Evolutionary conservation across 2,797 vertebrate species (phyloP), one percentile per base, ranked within the genome.

Genomic region (Ctenopoma kingsleyae): DNA sequence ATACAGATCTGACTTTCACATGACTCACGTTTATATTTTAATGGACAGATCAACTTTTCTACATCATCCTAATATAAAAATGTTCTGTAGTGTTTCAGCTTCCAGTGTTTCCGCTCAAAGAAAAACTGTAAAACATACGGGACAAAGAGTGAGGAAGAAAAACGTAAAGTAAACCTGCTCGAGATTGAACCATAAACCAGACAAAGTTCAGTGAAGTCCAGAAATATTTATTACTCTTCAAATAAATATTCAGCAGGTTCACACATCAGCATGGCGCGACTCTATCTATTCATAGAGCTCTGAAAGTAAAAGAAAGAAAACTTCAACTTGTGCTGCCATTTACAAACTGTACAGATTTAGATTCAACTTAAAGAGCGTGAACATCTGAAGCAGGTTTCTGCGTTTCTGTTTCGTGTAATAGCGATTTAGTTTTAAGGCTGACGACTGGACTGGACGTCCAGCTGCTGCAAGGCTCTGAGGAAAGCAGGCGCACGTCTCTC

Each of bases 241-340:
- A 92, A 94, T 92, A 93, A 94, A 94, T 93, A 92, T 60, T 77
- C 50, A 81, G 83, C 85, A 88, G 68, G 67, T 80, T 20, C 53
- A 90, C 85, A 88, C 83, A 78, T 76, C 38, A 57, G 81, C 68
- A 87, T 57, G 81, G 67, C 83, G 82, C 78, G 76, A 57, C 61
- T 30, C 17, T 66, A 62, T 67, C 15, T 48, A 46, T 22, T 62
- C 58, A 57, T 79, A 80, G 17, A 81, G 58, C 84, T 81, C 77
- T 76, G 59, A 53, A 36, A 76, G 70, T 71, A 74, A 69, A 62
- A 60, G 2, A 59, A 48, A 47, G 3, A 53, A 11, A 72, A 23
- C 17, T 38, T 46, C 10, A 30, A 13, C 16, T 51, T 60, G 44
- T 19, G 47, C 36, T 46, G 57, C 66, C n/a, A 17, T 72, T 66